Evolutionary conservation across 2,888 invertebrate genomes (phyloP).

Genomic region (Clusia tigrina): DNA sequence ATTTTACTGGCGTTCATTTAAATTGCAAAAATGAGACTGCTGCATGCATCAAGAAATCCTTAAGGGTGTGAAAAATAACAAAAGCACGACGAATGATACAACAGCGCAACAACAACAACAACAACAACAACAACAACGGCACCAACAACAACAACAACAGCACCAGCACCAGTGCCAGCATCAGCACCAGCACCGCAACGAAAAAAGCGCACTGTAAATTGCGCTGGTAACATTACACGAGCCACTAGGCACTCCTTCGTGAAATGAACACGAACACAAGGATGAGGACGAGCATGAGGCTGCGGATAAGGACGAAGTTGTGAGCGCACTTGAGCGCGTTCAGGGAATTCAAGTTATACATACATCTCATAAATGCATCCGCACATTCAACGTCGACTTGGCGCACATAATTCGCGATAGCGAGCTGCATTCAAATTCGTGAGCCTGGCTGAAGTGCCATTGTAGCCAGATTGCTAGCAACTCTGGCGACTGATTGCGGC

Average conservation of each 20-base stretch:
- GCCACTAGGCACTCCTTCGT: background rate
- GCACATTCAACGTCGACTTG: constrained; percentile 20
- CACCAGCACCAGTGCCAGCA: background rate
- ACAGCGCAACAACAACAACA: background rate
- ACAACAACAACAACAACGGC: background rate
- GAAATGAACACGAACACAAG: constrained; percentile 14
- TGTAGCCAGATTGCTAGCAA: background rate
- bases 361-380: constrained; percentile 27
- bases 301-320: too few relatives aligned
- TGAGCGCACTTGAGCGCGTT: constrained; percentile 11
- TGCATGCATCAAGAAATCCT: constrained; percentile 13
- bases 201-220: background rate
- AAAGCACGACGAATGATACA: constrained; percentile 9
- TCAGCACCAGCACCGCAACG: background rate
- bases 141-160: background rate
- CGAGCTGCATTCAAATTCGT: constrained; percentile 23
- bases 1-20: constrained; percentile 17
- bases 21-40: constrained; percentile 16
- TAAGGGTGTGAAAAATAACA: constrained; percentile 17
- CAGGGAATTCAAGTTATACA: constrained; percentile 16
- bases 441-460: background rate
- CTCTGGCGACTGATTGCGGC: background rate
- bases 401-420: constrained; percentile 22
- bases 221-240: constrained; percentile 6
- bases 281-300: constrained; percentile 5